Evolutionary conservation across 2,113 vertebrate species (phyloP), one percentile per base, ranked within the genome.

Genomic region (Rhinoptilus africanus): DNA sequence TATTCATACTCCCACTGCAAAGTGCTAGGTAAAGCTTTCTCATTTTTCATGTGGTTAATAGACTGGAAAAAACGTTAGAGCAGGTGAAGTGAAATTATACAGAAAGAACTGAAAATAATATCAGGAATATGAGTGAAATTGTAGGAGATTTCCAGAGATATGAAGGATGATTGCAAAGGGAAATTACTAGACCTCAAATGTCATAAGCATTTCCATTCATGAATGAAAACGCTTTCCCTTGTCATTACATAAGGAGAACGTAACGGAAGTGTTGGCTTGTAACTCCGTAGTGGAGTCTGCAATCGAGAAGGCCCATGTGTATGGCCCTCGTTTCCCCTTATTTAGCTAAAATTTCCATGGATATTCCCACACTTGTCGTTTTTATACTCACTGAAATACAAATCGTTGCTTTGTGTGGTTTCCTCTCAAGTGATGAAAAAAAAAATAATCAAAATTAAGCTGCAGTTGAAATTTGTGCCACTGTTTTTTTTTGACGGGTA

Each of bases 41-140:
- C n/a, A 10, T 92, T 96, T 94, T 89, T 94, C 85, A 75, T 47
- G 43, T 84, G 75, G 22, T 85, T 93, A 93, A 87, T 37, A 92
- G 79, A 91, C 51, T 96, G 82, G 85, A 89, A 92, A 60, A 91
- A 72, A 48, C 5, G 6, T 78, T 67, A 60, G 75, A 86, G 68
- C 79, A 84, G 73, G 85, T 94, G 48, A 93, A 75, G 59, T 53
- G 56, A 93, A 97, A 93, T 94, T 87, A 74, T 71, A 86, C 68
- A 85, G 64, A 74, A 93, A 92, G 21, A 83, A 64, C 34, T 74
- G 68, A 64, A 89, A 86, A 89, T 73, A 85, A 12, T 56, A 77
- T 56, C 7, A 2, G 51, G 67, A 93, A 56, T 51, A 67, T 24
- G 48, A 78, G 15, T 60, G 69, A 78, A 95, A 89, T 48, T 28